These are phyloP conservation scores for Lampris megalopsis DNA, from an alignment of 2,113 vertebrate genomes.

Conservation along the genomic window DNA sequence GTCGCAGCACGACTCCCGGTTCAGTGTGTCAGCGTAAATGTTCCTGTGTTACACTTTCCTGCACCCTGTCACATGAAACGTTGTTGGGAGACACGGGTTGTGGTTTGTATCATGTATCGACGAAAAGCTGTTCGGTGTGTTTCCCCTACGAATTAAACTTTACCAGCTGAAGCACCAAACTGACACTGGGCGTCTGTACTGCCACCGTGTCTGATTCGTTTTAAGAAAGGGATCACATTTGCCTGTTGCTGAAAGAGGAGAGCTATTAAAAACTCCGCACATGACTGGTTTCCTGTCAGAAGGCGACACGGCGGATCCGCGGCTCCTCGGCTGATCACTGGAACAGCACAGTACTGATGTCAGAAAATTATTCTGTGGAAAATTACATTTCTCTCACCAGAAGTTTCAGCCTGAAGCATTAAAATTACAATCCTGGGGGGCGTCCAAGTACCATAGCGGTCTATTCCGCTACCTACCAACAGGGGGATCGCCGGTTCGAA, in stretches of 20 bases:
- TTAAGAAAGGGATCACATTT: background rate
- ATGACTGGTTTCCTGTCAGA: slow-evolving; percentile 27
- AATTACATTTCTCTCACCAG: no score
- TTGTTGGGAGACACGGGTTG: slow-evolving; percentile 47
- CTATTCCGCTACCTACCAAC: no score
- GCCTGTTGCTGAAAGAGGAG: background rate
- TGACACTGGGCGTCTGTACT: slow-evolving; percentile 5
- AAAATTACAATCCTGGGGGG: no score
- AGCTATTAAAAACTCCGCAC: background rate
- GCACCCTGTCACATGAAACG: slow-evolving; percentile 12
- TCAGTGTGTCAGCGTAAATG: slow-evolving; percentile 49
- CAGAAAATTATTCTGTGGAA: no score
- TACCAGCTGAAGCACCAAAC: slow-evolving; percentile 24
- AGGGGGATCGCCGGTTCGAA: no score
- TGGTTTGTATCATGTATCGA: slow-evolving; percentile 62
- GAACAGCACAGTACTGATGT: no score
- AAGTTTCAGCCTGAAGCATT: no score
- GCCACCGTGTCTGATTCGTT: background rate
- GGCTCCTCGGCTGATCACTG: no score
- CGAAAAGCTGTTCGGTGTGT: slow-evolving; percentile 50
- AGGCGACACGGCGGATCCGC: slow-evolving; percentile 5
- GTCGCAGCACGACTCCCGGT: slow-evolving; percentile 67
- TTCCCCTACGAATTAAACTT: slow-evolving; percentile 63
- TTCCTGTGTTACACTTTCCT: slow-evolving; percentile 48
- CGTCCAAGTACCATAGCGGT: no score